Evolutionary conservation across 2,113 vertebrate species (phyloP).

Genomic region (Sorex araneus): DNA sequence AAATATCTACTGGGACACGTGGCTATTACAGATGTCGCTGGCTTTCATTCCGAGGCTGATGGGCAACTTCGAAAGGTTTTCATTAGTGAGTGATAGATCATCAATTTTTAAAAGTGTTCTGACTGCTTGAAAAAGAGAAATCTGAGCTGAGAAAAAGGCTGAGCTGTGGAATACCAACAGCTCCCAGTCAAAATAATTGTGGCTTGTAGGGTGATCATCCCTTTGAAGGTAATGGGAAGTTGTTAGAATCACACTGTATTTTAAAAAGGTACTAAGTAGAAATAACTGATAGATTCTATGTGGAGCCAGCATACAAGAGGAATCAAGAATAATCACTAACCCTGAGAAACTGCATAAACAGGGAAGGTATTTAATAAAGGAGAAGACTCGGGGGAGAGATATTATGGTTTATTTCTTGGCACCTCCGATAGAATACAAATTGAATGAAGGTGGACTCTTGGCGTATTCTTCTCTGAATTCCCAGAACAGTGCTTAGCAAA

Average conservation of each 20-base stretch:
- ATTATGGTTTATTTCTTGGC: not conserved
- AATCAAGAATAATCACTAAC: not conserved
- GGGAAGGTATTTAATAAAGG: not conserved
- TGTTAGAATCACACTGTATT: not conserved
- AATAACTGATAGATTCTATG: not conserved
- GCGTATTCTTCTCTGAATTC: not conserved
- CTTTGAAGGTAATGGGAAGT: not conserved
- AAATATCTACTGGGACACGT: not conserved
- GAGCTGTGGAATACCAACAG: not conserved
- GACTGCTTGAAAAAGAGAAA: not conserved
- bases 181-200: not conserved
- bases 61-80: not conserved
- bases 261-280: not conserved
- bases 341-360: not conserved
- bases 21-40: not conserved
- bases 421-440: not conserved
- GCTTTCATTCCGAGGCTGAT: not conserved
- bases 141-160: not conserved
- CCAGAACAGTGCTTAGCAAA: not conserved
- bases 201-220: not conserved
- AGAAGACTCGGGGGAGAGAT: not conserved
- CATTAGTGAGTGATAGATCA: not conserved
- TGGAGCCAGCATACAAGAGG: not conserved
- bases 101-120: not conserved
- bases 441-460: not conserved